These are phyloP conservation scores for Paracentrotus lividus DNA, from an alignment of 53 echinoderm and acorn worm genomes.

Conservation along the genomic window DNA sequence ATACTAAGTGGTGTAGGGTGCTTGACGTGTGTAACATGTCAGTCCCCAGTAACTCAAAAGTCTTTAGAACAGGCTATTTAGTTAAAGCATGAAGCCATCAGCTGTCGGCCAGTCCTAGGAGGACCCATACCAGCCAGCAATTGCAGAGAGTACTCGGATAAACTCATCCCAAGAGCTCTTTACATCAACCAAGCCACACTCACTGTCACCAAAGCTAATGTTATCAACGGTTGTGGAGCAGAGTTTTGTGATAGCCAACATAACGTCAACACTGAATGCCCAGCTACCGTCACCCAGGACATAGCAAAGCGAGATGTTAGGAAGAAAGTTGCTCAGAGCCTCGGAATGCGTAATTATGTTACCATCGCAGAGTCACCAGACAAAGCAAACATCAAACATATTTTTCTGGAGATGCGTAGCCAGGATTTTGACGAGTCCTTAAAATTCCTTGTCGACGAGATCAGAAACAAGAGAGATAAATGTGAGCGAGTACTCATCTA, in stretches of 20 bases:
- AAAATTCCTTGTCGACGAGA: slow-evolving; percentile 46
- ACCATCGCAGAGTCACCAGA: slow-evolving; percentile 52
- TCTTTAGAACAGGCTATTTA: no score
- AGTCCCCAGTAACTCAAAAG: no score
- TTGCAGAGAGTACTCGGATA: slow-evolving; percentile 66
- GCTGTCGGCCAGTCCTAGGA: no score
- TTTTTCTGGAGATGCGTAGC: slow-evolving; percentile 35
- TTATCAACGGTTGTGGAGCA: slow-evolving; percentile 51
- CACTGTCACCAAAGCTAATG: slow-evolving; percentile 65
- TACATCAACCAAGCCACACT: slow-evolving; percentile 34
- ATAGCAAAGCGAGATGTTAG: slow-evolving; percentile 62
- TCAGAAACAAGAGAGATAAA: not conserved
- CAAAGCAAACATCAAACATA: slow-evolving; percentile 67
- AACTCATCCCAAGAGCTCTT: slow-evolving; percentile 59
- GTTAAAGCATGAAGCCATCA: no score
- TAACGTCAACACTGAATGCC: no score
- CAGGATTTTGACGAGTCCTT: slow-evolving; percentile 48
- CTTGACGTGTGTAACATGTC: no score
- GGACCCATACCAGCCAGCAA: no score
- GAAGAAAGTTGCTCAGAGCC: slow-evolving; percentile 19
- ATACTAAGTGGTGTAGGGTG: no score
- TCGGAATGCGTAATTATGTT: slow-evolving; percentile 68
- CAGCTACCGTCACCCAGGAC: no score
- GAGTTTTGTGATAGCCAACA: slow-evolving; percentile 56
- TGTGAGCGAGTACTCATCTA: slow-evolving; percentile 55